phyloP scores from a whole-genome alignment of 2,113 vertebrate genomes.

The Pomatostomus ruficeps region DNA sequence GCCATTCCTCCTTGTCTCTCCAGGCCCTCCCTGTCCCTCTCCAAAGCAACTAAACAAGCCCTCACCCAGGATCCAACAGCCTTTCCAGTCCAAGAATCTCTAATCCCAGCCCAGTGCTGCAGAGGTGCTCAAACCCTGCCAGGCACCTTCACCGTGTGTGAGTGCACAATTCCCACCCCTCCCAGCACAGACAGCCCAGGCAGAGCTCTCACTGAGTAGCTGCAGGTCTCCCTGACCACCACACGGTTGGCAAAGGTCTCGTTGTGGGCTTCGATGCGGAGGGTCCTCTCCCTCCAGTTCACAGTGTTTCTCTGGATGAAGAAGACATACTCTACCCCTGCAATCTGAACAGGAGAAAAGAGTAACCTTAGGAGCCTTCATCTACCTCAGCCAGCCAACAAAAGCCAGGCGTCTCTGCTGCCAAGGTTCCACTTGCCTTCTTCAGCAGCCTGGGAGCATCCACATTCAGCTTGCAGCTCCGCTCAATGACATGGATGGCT shows the following conservation, averaged over 20 bases:
- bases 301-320: constrained; percentile 82
- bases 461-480: constrained; percentile 79
- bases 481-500: constrained; percentile 74
- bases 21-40: not conserved
- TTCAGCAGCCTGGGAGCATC: constrained; percentile 82
- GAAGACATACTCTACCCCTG: constrained; percentile 78
- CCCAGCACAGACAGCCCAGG: not conserved
- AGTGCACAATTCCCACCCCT: not conserved
- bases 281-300: constrained; percentile 80
- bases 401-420: not conserved
- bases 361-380: not conserved
- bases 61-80: rapidly evolving
- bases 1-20: not conserved
- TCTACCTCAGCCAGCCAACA: not conserved
- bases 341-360: constrained; percentile 64
- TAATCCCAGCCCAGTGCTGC: rapidly evolving
- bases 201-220: constrained; percentile 73
- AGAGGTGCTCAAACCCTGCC: not conserved
- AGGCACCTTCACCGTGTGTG: no score
- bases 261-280: constrained; percentile 78
- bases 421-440: constrained; percentile 64
- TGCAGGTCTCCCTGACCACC: constrained; percentile 75
- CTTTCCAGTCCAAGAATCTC: not conserved
- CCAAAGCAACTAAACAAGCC: not conserved
- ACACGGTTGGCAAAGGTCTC: constrained; percentile 82